phyloP scores from a whole-genome alignment of 2,113 vertebrate species.

The Colinus virginianus region DNA sequence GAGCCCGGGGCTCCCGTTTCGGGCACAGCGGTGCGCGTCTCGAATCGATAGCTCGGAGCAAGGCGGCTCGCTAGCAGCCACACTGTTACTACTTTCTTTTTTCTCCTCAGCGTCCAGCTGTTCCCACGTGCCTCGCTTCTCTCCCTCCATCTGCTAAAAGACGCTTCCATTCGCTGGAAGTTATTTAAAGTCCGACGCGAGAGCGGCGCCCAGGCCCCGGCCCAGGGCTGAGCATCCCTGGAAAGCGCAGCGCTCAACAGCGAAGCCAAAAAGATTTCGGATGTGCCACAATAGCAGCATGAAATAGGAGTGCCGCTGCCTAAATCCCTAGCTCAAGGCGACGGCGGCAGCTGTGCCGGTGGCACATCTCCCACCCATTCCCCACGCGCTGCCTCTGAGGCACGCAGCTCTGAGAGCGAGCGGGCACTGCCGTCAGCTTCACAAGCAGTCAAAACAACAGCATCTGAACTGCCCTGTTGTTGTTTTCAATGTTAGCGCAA shows the following conservation, averaged over 20 bases:
- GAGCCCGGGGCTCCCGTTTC: background rate
- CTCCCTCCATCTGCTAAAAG: background rate
- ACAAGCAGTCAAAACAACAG: background rate
- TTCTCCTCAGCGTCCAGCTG: background rate
- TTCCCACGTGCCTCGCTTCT: background rate
- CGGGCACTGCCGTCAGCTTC: background rate
- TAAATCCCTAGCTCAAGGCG: background rate
- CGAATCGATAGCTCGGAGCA: background rate
- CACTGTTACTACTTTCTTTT: background rate
- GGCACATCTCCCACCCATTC: constrained; percentile 21
- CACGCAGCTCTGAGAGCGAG: background rate
- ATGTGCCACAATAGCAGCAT: background rate
- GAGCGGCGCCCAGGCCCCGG: too few species aligned
- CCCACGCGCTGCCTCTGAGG: background rate
- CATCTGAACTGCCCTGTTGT: background rate
- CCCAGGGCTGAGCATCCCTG: background rate
- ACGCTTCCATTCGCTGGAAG: background rate
- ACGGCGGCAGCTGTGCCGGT: background rate
- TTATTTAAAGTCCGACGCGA: background rate
- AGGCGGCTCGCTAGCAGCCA: background rate
- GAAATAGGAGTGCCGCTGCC: background rate
- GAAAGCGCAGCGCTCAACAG: background rate
- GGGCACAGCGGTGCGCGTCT: background rate
- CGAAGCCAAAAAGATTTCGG: constrained; percentile 46
- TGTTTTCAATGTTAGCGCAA: background rate